Evolutionary conservation across 35 echinoderm and acorn worm species (phyloP), one percentile per base, ranked within the genome.

Genomic region (Stichopus chloronotus): DNA sequence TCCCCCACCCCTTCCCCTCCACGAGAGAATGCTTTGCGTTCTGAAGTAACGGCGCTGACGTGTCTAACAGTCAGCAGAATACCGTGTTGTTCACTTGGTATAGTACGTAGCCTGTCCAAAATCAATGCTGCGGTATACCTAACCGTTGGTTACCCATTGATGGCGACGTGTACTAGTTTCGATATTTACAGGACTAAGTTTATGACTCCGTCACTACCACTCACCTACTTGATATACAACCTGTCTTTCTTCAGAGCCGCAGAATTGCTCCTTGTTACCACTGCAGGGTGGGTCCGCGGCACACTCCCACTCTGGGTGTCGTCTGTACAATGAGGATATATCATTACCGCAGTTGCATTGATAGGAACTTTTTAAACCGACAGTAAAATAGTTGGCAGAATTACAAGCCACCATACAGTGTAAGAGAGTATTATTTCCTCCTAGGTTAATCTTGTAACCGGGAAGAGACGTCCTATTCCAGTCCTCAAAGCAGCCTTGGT

Each of bases 321-420:
- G 80, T 9, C 80, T 52, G 25, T 83, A 83, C 25, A 52, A 55
- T 56, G 80, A 83, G 17, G 43, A 83, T 55, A 55, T 52, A 13
- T 83, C 80, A 16, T 83, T 83, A n/a, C 80, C 80, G 55, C 80
- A 83, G 17, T 43, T 55, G 55, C 80, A 83, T 5, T 83, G 52
- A 11, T 8, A 53, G 9, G 10, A 56, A 53, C 14, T 43, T n/a
- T n/a, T 52, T 14, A 83, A 83, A 4, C 80, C 80, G 5, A 55
- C 53, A 8, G 55, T 14, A 12, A 43, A 4, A 17, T 83, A 83
- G 53, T 83, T 83, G 12, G 55, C 10, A n/a, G 80, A 12, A 14
- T 55, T 55, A 20, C 80, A 83, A 6, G 52, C 80, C 17, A 56
- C 9, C 52, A 52, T 20, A 20, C 80, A 83, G 19, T 83, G 13